Percentiles rank a stretch among this genome's conserved stretches.
Evolutionary conservation across 2,888 invertebrate species (phyloP).

Genomic region (Tipula helvola): DNA sequence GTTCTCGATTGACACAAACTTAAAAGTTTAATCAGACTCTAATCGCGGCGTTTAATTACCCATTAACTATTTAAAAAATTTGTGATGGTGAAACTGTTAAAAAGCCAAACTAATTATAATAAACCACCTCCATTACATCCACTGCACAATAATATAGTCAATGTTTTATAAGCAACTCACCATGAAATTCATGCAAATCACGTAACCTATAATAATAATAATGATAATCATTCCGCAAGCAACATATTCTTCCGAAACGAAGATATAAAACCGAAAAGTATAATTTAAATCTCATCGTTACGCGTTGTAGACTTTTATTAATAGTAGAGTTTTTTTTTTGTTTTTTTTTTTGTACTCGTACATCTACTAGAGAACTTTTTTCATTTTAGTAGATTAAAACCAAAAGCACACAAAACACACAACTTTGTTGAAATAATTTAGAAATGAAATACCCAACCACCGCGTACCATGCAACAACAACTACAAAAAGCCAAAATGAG

Average conservation of each 20-base stretch:
- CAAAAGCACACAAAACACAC: background rate
- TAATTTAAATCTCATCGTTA: background rate
- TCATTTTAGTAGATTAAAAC: background rate
- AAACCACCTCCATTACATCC: background rate
- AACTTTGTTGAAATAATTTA: conserved; percentile 4
- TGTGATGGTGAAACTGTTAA: background rate
- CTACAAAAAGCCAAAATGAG: background rate
- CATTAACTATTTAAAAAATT: background rate
- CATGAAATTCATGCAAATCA: background rate
- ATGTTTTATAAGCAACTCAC: background rate
- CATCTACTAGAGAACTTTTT: background rate
- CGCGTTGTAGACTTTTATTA: background rate
- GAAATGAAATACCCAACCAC: background rate
- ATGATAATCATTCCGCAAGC: background rate
- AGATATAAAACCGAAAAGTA: background rate
- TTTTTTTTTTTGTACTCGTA: background rate
- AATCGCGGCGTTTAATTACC: background rate
- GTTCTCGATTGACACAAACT: background rate
- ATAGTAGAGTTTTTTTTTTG: background rate
- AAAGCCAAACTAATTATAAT: background rate
- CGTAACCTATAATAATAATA: background rate
- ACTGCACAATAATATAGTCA: background rate
- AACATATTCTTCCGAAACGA: background rate
- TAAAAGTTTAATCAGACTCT: background rate
- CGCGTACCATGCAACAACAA: background rate